Evolutionary conservation across 2,888 invertebrate species (phyloP), one percentile per base, ranked within the genome.

Genomic region (Oxycera nigricornis): DNA sequence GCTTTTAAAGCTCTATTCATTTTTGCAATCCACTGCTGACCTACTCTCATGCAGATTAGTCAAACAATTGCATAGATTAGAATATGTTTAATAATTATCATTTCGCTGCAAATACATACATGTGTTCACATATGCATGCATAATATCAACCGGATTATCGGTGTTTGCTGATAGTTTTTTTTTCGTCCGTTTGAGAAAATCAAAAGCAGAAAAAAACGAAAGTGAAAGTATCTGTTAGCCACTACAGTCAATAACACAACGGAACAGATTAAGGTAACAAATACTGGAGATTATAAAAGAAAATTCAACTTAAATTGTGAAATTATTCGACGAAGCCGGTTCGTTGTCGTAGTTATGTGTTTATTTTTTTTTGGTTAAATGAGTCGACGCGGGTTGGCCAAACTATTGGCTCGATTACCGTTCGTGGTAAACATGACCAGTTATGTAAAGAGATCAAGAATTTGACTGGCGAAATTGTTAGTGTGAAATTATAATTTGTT

Each of bases 381-480:
- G 7, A 4, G 41, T 24, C 2, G 24, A 65, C 41, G n/a, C n/a
- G n/a, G 22, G 65, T 4, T 39, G 17, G 59, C 59, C 30, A 31
- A 62, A 62, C 4, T 62, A 31, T 62, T 62, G 39, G 62, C 20
- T 35, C 14, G 14, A 6, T 62, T 62, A 9, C 62, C 7, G 9
- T 20, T 4, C 41, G 41, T 2, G 65, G 65, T 65, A 39, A 39
- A 22, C 41, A 39, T 65, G 65, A 39, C 65, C 65, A 39, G 65
- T 65, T 65, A 65, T 65, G 65, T 39, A 65, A 65, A 65, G 26
- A 65, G 39, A 39, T 39, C 39, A 65, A 22, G 65, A 65, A 39
- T 65, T 31, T 65, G 17, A 24, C 39, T 41, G 35, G 41, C 35
- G 55, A 50, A 50, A 50, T 50, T 50, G 11, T 55, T 55, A 4